Evolutionary conservation across 2,113 vertebrate genomes (phyloP).

Genomic region (Damaliscus lunatus): DNA sequence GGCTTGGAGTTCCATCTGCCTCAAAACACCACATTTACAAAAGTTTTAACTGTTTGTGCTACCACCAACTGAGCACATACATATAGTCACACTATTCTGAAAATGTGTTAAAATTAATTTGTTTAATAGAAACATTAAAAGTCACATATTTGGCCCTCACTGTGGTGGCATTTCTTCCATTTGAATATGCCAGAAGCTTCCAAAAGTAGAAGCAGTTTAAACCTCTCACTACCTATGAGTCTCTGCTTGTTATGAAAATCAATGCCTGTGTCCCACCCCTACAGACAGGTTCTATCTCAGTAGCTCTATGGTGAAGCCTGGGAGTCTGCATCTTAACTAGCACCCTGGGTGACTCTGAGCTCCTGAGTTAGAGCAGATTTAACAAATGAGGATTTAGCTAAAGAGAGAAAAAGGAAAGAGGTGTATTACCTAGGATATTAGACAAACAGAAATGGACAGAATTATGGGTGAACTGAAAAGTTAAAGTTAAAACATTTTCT

Average conservation of each 20-base stretch:
- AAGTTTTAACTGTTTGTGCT: neutral
- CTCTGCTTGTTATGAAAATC: neutral
- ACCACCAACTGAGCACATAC: neutral
- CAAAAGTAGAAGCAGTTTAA: neutral
- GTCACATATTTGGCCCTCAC: neutral
- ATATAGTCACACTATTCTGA: neutral
- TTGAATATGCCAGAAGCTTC: neutral
- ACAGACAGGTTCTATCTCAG: neutral
- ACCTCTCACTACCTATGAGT: neutral
- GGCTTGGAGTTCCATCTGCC: neutral
- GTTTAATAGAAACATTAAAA: neutral
- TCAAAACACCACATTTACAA: neutral
- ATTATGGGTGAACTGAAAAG: neutral
- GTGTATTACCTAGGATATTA: neutral
- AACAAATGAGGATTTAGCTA: neutral
- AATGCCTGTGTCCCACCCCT: neutral
- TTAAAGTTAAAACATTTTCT: neutral
- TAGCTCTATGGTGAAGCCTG: neutral
- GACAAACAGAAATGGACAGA: neutral
- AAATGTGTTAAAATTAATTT: neutral
- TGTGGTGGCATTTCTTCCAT: neutral
- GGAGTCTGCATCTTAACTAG: neutral
- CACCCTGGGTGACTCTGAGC: neutral
- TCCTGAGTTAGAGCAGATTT: neutral
- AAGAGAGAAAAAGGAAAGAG: neutral